phyloP scores from a whole-genome alignment of 1,140 invertebrate species.

The Ctenoplectra terminalis region DNA sequence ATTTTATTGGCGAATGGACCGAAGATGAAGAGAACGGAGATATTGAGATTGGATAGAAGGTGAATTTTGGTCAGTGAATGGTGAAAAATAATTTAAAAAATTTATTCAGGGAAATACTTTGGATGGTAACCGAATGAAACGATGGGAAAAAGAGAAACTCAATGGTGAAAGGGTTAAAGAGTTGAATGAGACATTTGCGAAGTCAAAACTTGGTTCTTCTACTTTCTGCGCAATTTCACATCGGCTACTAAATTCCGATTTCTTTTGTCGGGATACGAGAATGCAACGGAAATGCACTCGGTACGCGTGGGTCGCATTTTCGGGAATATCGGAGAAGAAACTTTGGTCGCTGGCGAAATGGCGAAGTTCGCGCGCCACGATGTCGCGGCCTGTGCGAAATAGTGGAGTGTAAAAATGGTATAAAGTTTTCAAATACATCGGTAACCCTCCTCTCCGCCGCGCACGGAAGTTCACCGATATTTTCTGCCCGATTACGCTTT shows the following conservation, averaged over 20 bases:
- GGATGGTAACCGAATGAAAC: no score
- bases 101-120: no score
- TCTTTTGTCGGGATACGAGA: neutral
- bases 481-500: constrained; percentile 49
- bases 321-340: constrained; percentile 6
- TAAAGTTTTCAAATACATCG: constrained; percentile 47
- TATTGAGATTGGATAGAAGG: no score
- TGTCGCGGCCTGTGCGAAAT: constrained; percentile 6
- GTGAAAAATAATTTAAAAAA: no score
- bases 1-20: no score
- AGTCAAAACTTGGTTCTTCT: neutral
- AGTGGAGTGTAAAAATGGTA: constrained; percentile 42
- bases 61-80: no score
- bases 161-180: neutral
- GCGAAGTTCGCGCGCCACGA: constrained; percentile 12
- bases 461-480: constrained; percentile 40
- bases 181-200: neutral
- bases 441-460: neutral
- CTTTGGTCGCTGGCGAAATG: constrained; percentile 7
- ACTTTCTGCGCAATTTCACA: neutral
- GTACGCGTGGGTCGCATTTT: neutral
- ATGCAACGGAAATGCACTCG: neutral
- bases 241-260: neutral
- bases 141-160: no score
- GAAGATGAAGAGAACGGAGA: no score